These are phyloP conservation scores for Caenorhabditis remanei DNA, from an alignment of 1,140 invertebrate genomes.

Conservation along the genomic window DNA sequence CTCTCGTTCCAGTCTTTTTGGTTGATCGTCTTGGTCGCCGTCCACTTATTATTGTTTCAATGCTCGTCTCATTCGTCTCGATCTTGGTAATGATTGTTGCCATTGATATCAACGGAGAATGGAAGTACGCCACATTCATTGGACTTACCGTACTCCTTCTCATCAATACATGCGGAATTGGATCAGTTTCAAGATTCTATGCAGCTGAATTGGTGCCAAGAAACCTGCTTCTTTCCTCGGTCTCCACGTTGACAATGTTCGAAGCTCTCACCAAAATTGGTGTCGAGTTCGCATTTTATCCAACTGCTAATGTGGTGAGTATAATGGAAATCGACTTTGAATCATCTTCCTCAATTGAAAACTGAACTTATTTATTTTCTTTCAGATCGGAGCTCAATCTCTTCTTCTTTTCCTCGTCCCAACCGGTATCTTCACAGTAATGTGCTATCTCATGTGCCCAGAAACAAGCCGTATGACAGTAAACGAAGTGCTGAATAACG, in stretches of 20 bases:
- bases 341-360: not conserved
- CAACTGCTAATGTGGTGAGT: constrained; percentile 67
- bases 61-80: constrained; percentile 60
- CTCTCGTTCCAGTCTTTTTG: constrained; percentile 66
- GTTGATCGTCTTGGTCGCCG: constrained; percentile 67
- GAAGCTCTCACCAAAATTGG: constrained; percentile 67
- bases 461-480: constrained; percentile 66
- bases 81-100: constrained; percentile 62
- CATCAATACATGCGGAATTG: constrained; percentile 67
- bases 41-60: constrained; percentile 64
- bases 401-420: constrained; percentile 68
- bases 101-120: constrained; percentile 62
- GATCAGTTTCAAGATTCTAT: constrained; percentile 69
- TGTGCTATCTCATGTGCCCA: constrained; percentile 66
- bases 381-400: constrained; percentile 63
- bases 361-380: not conserved
- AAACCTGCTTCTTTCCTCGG: constrained; percentile 64
- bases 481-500: constrained; percentile 67
- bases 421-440: constrained; percentile 66
- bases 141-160: constrained; percentile 64
- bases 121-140: constrained; percentile 67
- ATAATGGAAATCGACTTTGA: too few species aligned
- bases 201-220: constrained; percentile 67
- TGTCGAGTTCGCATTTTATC: constrained; percentile 68
- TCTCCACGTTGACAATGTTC: constrained; percentile 67